Evolutionary conservation across 2,113 vertebrate genomes (phyloP), one percentile per base, ranked within the genome.

Genomic region (Oxyruncus cristatus): DNA sequence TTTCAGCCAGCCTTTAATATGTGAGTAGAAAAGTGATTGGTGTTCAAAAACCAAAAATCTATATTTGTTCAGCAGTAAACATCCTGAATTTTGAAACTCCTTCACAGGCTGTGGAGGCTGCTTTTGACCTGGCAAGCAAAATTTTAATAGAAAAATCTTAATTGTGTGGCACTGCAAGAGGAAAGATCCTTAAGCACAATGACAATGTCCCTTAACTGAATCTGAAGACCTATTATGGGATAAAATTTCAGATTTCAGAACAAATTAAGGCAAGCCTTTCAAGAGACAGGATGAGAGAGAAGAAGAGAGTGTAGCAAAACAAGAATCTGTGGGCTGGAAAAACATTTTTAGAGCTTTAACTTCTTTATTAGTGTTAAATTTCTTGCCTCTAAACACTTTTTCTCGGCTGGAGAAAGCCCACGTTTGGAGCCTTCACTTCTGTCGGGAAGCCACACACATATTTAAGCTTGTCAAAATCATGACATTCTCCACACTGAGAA

Each of bases 311-410:
- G 24, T 52, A 80, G 39, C 20, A 72, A 75, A 66, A 59, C 4
- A 56, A 67, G 24, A 75, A 24, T 16, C 28, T 62, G 23, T 42
- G 14, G 12, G 12, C 65, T 75, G 70, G 32, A 89, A 93, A 89
- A 88, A 58, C 44, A 9, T 26, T 23, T 56, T 73, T 58, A 61
- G 81, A 82, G 26, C 28, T 92, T 61, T 70, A 65, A 61, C 47
- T 56, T n/a, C 37, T 91, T 95, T 93, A 63, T 88, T 86, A 88
- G 17, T 42, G 26, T 93, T 91, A 74, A 26, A 52, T 89, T 88
- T 91, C n/a, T 86, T 96, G 46, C 62, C 62, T 95, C 39, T 70
- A 77, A 85, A 85, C 23, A 42, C 15, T 79, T 84, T 75, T 81
- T 23, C n/a, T 85, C 19, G n/a, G 21, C 73, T 85, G 59, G 35